A percentile compares a stretch with the other conserved stretches of the same genome.
phyloP scores from a whole-genome alignment of 2,888 invertebrate genomes.

The Schizaphis graminum region DNA sequence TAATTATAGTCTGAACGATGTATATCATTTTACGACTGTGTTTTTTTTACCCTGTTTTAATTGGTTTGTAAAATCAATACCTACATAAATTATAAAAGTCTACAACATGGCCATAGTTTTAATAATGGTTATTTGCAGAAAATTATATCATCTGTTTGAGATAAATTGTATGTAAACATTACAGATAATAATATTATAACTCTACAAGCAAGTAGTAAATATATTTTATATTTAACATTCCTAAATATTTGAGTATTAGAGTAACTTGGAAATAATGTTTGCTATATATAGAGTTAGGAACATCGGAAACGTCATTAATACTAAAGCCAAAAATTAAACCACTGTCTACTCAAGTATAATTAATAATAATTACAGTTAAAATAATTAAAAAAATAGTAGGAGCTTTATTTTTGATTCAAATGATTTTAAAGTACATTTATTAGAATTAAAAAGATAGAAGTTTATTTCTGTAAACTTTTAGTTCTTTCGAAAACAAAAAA shows the following conservation, averaged over 20 bases:
- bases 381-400: constrained; percentile 17
- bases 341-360: constrained; percentile 25
- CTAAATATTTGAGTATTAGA: neutral
- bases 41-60: neutral
- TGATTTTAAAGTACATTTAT: constrained; percentile 34
- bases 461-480: constrained; percentile 27
- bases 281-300: neutral
- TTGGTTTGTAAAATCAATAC: neutral
- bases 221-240: neutral
- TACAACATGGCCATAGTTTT: neutral
- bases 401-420: constrained; percentile 38
- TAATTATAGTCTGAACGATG: neutral
- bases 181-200: neutral
- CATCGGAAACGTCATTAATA: constrained; percentile 8
- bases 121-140: neutral
- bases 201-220: neutral
- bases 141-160: neutral
- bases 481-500: constrained; percentile 13
- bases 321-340: constrained; percentile 30
- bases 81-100: neutral
- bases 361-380: constrained; percentile 29
- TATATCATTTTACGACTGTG: neutral
- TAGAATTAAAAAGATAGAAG: constrained; percentile 35
- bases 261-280: neutral
- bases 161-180: neutral